phyloP scores from a whole-genome alignment of 2,113 vertebrate genomes.

The Siniperca chuatsi region DNA sequence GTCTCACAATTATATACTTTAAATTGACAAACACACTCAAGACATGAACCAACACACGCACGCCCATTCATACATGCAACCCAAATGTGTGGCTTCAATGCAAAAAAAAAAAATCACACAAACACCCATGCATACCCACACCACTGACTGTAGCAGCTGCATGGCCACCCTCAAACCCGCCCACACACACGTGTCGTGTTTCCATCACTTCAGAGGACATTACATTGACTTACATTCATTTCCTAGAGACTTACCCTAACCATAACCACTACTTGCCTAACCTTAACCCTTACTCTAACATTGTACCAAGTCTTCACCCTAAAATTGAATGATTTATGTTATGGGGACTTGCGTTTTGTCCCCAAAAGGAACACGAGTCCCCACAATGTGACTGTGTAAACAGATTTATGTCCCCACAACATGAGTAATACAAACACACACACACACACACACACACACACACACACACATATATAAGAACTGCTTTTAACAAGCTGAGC shows the following conservation, averaged over 20 bases:
- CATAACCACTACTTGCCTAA: too few species aligned
- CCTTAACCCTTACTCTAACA: too few species aligned
- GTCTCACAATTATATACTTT: background rate
- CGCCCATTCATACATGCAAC: background rate
- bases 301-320: too few species aligned
- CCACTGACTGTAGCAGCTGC: background rate
- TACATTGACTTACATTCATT: too few species aligned
- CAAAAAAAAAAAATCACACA: background rate
- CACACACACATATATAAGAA: background rate
- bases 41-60: background rate
- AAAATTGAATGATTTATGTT: too few species aligned
- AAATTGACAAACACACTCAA: slow-evolving; percentile 15
- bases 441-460: background rate
- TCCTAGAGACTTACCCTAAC: too few species aligned
- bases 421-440: background rate
- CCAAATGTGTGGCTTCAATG: background rate
- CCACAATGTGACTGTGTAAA: too few species aligned
- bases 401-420: too few species aligned
- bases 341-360: too few species aligned
- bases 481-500: slow-evolving; percentile 12
- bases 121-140: too few species aligned
- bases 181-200: background rate
- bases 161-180: background rate
- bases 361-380: too few species aligned
- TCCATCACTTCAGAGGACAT: background rate